A percentile compares a stretch with the other conserved stretches of the same genome.
Conservation (phyloP, 2,797 vertebrate genomes). For the Acipenser ruthenus region DNA sequence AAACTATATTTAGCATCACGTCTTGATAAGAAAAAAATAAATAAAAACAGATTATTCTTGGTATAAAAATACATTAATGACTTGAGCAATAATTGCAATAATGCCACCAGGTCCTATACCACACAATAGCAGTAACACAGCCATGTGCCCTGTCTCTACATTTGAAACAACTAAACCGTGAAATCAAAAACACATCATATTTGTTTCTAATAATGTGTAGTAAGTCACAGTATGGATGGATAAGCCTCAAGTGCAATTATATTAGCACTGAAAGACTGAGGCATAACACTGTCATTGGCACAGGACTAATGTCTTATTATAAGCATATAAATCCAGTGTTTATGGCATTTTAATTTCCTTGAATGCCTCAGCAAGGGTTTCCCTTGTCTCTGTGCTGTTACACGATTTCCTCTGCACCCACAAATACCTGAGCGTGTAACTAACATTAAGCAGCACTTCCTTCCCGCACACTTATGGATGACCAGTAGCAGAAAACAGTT, state of each 20-base stretch:
- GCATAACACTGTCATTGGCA: conserved; percentile 62
- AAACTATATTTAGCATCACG: too few relatives aligned
- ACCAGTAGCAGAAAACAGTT: conserved; percentile 78
- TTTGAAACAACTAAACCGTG: too few relatives aligned
- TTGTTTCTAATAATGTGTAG: conserved; percentile 22
- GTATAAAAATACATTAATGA: too few relatives aligned
- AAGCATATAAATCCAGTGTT: conserved; percentile 71
- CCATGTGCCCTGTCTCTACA: too few relatives aligned
- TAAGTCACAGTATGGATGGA: conserved; percentile 16
- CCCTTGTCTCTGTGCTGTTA: conserved; percentile 51
- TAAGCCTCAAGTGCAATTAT: conserved; percentile 22
- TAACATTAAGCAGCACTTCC: conserved; percentile 94
- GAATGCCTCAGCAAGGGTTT: conserved; percentile 68
- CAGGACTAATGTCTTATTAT: conserved; percentile 67
- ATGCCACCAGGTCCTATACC: too few relatives aligned
- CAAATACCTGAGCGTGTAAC: conserved; percentile 72
- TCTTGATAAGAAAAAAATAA: too few relatives aligned
- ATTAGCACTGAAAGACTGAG: conserved; percentile 50
- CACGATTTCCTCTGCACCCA: conserved; percentile 65
- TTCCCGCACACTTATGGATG: conserved; percentile 85
- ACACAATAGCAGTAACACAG: too few relatives aligned
- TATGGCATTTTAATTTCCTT: conserved; percentile 60
- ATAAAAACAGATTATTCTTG: too few relatives aligned
- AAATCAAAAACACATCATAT: too few relatives aligned
- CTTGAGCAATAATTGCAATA: too few relatives aligned